These are phyloP conservation scores for Neodontobutis hainanensis DNA, from an alignment of 2,113 vertebrate genomes.

Conservation along the genomic window DNA sequence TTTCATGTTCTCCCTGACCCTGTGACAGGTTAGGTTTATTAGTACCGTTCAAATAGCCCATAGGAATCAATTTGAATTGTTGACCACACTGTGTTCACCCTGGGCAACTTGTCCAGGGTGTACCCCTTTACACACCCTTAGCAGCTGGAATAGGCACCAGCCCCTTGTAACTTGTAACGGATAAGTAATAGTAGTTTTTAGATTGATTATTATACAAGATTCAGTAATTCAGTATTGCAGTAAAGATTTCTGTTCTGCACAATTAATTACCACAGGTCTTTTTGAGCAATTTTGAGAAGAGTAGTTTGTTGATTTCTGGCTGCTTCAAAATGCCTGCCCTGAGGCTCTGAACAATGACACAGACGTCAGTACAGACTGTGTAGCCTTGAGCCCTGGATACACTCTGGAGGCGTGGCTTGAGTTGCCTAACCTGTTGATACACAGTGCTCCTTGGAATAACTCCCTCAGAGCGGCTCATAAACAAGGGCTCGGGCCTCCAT, in stretches of 20 bases:
- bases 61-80: background rate
- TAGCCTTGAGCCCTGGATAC: conserved; percentile 37
- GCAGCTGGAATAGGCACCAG: conserved; percentile 1
- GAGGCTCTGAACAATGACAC: conserved; percentile 61
- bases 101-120: background rate
- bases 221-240: background rate
- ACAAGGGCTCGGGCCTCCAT: background rate
- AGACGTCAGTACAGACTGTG: conserved; percentile 48
- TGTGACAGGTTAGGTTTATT: no score
- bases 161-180: background rate
- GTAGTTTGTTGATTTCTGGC: background rate
- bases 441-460: conserved; percentile 50
- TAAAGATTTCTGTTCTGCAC: background rate
- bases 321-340: conserved; percentile 55
- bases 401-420: conserved; percentile 25
- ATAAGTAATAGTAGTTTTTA: background rate
- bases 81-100: background rate
- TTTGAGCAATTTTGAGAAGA: no score
- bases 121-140: conserved; percentile 1
- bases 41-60: background rate
- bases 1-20: no score
- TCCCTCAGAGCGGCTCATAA: conserved; percentile 20
- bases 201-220: background rate
- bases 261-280: background rate
- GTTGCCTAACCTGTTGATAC: conserved; percentile 63